Evolutionary conservation across 1,140 invertebrate species (phyloP), one percentile per base, ranked within the genome.

Genomic region (Sycophila sp.): DNA sequence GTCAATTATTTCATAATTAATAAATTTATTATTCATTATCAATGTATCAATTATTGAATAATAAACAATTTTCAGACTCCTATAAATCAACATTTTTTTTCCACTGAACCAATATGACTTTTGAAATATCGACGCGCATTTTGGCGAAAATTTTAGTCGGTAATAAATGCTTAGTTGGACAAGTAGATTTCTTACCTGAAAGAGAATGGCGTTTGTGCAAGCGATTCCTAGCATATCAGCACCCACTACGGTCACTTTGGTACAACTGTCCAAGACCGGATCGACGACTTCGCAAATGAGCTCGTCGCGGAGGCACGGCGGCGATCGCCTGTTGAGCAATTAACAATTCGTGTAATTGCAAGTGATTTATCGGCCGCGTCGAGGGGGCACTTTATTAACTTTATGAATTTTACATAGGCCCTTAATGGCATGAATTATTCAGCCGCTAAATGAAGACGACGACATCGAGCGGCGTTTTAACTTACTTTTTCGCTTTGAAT

Each of bases 201-300:
- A 87, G 19, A 91, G 81, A 68, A 91, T 85, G 13, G 85, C 82
- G 74, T 88, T 90, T 17, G 86, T 88, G 73, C 87, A 84, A 6
- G 89, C 87, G 82, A 90, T 87, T 42, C 90, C 90, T 60, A 91
- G 89, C 81, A 88, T 88, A 28, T 90, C 90, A 30, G 89, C 86
- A 13, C 90, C 90, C 11, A 91, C 89, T 47, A 91, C 78, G 4
- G 89, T 87, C 24, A 91, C 85, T 80, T 91, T 90, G 71, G 78
- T 77, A 47, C 78, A 70, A 17, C 80, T 79, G 22, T 83, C 80
- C 38, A 66, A 74, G 2, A 78, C 73, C 5, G 80, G 76, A 10
- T 82, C 79, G 3, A 75, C 55, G 1, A 80, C 71, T 58, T 80
- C 76, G 68, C 82, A 84, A 22, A 85, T 55, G 17, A 86, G 73